Conservation (phyloP, 2,113 vertebrate genomes). For the Halcyon malimbica region DNA sequence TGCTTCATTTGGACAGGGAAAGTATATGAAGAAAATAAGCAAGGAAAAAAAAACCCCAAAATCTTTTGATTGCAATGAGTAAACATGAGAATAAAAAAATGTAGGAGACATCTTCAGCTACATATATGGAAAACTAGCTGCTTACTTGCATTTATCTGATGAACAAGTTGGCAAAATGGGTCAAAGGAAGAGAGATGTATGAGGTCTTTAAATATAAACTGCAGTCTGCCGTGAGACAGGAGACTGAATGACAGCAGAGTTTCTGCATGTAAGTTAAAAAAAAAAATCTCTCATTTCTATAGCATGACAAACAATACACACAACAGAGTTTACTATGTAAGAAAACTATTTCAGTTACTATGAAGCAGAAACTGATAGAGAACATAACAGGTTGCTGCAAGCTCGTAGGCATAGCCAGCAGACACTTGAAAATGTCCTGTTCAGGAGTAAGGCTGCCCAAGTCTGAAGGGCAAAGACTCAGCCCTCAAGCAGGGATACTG, state of each 20-base stretch:
- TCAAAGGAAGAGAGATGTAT: background rate
- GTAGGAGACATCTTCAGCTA: background rate
- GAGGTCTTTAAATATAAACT: background rate
- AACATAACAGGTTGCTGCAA: background rate
- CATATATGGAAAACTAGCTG: background rate
- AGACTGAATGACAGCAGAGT: background rate
- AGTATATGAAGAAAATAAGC: background rate
- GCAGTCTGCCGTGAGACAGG: background rate
- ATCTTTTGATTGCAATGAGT: background rate
- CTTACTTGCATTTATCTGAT: background rate
- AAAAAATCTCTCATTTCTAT: background rate
- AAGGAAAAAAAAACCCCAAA: background rate
- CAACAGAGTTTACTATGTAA: background rate
- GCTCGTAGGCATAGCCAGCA: background rate
- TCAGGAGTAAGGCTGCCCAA: fast-evolving
- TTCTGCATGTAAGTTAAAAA: background rate
- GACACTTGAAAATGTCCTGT: background rate
- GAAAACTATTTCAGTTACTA: background rate
- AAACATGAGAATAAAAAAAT: background rate
- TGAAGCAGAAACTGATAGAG: background rate
- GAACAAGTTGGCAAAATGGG: background rate
- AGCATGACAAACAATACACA: background rate
- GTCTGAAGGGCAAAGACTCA: background rate
- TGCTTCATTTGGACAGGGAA: background rate
- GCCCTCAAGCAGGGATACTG: no score